phyloP scores from a whole-genome alignment of 2,888 invertebrate species.

The Biston stratarius region DNA sequence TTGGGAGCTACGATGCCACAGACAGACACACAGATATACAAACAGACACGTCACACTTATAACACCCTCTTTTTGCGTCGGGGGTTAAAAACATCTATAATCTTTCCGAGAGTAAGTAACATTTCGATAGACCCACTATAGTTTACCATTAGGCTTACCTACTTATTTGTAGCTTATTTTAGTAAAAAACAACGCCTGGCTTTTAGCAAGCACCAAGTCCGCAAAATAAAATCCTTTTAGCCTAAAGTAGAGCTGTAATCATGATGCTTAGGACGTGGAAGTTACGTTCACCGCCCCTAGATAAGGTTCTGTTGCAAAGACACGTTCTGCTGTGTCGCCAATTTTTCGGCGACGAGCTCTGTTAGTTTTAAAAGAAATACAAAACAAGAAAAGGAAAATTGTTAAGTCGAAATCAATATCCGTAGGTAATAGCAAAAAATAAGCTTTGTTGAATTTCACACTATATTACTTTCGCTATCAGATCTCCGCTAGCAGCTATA shows the following conservation, averaged over 20 bases:
- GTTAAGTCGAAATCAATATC: neutral
- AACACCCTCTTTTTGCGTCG: too few species aligned
- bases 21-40: too few species aligned
- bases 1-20: too few species aligned
- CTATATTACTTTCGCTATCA: too few species aligned
- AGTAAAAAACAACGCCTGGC: neutral
- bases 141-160: too few species aligned
- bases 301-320: constrained; percentile 15
- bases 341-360: constrained; percentile 13
- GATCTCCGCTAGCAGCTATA: too few species aligned
- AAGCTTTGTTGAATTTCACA: neutral
- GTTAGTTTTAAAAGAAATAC: constrained; percentile 10
- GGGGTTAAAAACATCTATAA: too few species aligned
- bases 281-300: constrained; percentile 5
- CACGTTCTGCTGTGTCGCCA: constrained; percentile 2
- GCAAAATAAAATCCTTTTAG: constrained; percentile 13
- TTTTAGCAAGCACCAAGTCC: neutral
- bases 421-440: neutral
- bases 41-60: too few species aligned
- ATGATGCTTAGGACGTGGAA: constrained; percentile 4
- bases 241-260: constrained; percentile 2
- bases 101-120: too few species aligned
- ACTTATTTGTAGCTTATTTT: too few species aligned
- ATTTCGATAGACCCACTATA: too few species aligned
- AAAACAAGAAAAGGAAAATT: neutral